Percentiles rank a stretch among this genome's conserved stretches.
Conservation (phyloP, 2,113 vertebrate species). For the Lophotis ruficrista region DNA sequence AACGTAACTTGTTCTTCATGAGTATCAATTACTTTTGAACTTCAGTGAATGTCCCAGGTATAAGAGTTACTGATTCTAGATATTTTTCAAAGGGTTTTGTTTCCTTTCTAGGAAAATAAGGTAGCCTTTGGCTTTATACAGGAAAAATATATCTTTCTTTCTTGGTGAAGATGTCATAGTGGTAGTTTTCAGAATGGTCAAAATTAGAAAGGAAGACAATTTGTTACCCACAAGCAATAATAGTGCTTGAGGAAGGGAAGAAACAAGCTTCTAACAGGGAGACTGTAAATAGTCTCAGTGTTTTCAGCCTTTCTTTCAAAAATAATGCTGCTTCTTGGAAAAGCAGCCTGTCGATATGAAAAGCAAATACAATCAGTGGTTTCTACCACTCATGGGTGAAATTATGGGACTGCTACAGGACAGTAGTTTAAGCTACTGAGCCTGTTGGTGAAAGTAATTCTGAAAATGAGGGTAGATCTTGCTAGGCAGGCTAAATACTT, state of each 20-base stretch:
- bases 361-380: neutral
- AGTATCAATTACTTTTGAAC: neutral
- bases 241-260: neutral
- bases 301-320: neutral
- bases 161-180: neutral
- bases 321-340: neutral
- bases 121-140: neutral
- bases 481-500: neutral
- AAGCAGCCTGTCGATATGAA: neutral
- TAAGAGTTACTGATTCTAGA: neutral
- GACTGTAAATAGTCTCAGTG: neutral
- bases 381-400: neutral
- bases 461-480: neutral
- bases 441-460: neutral
- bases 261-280: neutral
- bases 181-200: neutral
- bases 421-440: neutral
- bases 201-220: neutral
- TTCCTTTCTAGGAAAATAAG: neutral
- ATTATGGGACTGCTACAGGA: neutral
- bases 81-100: neutral
- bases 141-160: neutral
- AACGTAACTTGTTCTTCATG: neutral
- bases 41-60: neutral
- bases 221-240: neutral